Evolutionary conservation across 2,797 vertebrate species (phyloP).

Genomic region (Gastrophryne carolinensis): DNA sequence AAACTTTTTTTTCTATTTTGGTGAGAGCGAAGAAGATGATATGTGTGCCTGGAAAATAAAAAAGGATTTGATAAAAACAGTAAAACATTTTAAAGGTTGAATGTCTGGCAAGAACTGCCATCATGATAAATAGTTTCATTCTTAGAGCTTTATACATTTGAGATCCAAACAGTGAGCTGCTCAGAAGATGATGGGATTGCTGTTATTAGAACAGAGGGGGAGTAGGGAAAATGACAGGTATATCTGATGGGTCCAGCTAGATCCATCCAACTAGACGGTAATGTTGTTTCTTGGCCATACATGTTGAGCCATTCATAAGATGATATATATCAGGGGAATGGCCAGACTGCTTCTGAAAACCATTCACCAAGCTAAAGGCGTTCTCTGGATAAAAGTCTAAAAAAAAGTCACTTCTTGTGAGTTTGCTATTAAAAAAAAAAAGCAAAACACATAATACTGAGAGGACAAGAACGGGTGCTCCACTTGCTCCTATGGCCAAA

Average conservation of each 20-base stretch:
- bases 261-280: not conserved
- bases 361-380: too few relatives aligned
- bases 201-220: not conserved
- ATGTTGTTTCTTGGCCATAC: not conserved
- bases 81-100: conserved; percentile 38
- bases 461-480: too few relatives aligned
- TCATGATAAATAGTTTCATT: conserved; percentile 20
- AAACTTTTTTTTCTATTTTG: not conserved
- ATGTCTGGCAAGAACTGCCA: conserved; percentile 8
- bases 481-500: too few relatives aligned
- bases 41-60: not conserved
- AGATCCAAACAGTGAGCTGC: not conserved
- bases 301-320: conserved; percentile 2
- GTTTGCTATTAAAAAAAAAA: too few relatives aligned
- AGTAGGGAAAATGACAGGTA: conserved; percentile 16
- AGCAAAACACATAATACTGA: too few relatives aligned
- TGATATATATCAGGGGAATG: conserved; percentile 30
- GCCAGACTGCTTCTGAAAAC: conserved; percentile 26
- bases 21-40: not conserved
- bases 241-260: conserved; percentile 2
- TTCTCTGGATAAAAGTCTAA: too few relatives aligned
- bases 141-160: conserved; percentile 18
- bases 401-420: too few relatives aligned
- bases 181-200: conserved; percentile 14
- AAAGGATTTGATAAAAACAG: conserved; percentile 32